Evolutionary conservation across 1,140 invertebrate species (phyloP).

Genomic region (Zophobas morio): DNA sequence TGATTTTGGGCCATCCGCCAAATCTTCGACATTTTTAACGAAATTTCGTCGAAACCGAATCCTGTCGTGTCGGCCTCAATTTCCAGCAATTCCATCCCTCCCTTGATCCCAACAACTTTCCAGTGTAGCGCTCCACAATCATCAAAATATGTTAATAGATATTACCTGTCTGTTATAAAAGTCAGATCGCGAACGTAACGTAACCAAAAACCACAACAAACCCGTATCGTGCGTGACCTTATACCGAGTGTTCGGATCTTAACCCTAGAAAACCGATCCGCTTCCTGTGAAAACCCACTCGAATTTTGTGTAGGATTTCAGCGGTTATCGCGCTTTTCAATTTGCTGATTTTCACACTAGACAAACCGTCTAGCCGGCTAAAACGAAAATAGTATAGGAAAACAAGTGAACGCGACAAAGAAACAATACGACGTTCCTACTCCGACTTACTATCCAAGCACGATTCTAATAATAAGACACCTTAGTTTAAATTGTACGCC

Average conservation of each 20-base stretch:
- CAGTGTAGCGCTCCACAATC: conserved; percentile 18
- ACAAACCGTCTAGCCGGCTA: conserved; percentile 36
- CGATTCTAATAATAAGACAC: conserved; percentile 49
- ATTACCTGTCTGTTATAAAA: conserved; percentile 35
- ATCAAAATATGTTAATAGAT: conserved; percentile 32
- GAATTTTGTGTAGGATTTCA: conserved; percentile 6
- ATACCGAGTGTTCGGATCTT: conserved; percentile 18
- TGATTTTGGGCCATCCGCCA: neutral
- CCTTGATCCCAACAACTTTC: neutral
- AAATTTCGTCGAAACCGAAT: neutral
- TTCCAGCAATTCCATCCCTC: neutral
- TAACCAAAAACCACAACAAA: conserved; percentile 9
- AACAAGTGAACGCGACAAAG: conserved; percentile 23
- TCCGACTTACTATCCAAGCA: conserved; percentile 43
- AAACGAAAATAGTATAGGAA: conserved; percentile 25
- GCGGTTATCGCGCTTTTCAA: conserved; percentile 2
- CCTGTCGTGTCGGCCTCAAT: neutral
- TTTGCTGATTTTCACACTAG: conserved; percentile 30
- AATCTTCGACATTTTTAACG: neutral
- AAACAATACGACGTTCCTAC: conserved; percentile 39
- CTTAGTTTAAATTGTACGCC: conserved; percentile 48
- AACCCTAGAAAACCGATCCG: conserved; percentile 27
- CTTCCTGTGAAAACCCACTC: neutral
- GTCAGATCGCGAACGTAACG: conserved; percentile 5
- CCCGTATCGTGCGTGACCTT: neutral